Evolutionary conservation across 2,797 vertebrate genomes (phyloP), one percentile per base, ranked within the genome.

Genomic region (Avahi laniger): DNA sequence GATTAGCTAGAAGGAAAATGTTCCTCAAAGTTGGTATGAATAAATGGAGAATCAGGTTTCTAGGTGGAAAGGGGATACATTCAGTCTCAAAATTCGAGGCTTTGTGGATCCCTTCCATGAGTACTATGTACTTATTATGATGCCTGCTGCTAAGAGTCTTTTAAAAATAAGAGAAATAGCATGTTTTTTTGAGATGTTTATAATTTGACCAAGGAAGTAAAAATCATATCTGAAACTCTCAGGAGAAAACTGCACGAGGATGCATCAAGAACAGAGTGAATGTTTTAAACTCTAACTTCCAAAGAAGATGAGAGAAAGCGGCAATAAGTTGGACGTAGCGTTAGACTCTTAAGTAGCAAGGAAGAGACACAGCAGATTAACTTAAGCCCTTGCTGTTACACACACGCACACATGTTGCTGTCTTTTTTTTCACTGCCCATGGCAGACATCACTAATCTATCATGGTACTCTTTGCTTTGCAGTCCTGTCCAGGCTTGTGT

Each of bases 371-470:
- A 2, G 24, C 8, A 1, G 46, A 86, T 65, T 30, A 20, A 22
- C 50, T 15, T 43, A 82, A 65, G 14, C 46, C 43, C 33, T 41
- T 4, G 69, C n/a, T 18, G 6, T 54, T 30, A 33, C 14, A n/a
- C 17, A 57, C 48, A 33, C 6, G 22, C 3, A 9, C 17, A 15
- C 17, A 4, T 15, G 1, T 26, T 18, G 3, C 50, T 15, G 0
- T 41, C 30, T 80, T 7, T n/a, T 24, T 0, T 48, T 48, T 50
- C 24, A 0, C 20, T 38, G 52, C 59, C 78, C 13, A 0, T 0
- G 15, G 79, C 89, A 65, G 82, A 78, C 82, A 78, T 69, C 26
- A 76, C 50, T 61, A n/a, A 69, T 94, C 35, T 2, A 35, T 63
- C 33, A 4, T 0, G 4, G 35, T 46, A 0, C 48, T 81, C 28